Conservation (phyloP, 2,797 vertebrate genomes). For the Karalla daura region DNA sequence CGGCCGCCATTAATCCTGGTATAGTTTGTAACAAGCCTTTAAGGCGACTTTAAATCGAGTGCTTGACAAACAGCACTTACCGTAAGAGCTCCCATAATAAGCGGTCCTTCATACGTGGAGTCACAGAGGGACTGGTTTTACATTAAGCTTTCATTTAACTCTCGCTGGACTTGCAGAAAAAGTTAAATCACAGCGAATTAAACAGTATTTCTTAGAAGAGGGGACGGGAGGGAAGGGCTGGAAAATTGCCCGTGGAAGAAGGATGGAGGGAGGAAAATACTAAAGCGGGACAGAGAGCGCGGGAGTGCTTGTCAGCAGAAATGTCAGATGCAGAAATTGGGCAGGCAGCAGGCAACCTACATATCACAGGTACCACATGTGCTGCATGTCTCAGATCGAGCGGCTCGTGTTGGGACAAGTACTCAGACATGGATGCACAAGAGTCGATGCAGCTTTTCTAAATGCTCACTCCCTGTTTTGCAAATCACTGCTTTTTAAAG, state of each 20-base stretch:
- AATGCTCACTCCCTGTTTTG: not conserved
- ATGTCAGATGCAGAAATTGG: constrained; percentile 54
- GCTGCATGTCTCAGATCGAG: constrained; percentile 13
- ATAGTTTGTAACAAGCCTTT: constrained; percentile 28
- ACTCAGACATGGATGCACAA: not conserved
- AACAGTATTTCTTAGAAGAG: constrained; percentile 27
- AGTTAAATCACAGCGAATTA: constrained; percentile 38
- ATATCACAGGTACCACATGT: constrained; percentile 55
- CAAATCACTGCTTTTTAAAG: not conserved
- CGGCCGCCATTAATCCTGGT: constrained; percentile 23
- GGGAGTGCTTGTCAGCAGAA: constrained; percentile 70
- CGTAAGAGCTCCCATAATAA: constrained; percentile 47
- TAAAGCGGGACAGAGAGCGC: constrained; percentile 29
- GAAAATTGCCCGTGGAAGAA: constrained; percentile 36
- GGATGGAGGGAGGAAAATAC: constrained; percentile 24
- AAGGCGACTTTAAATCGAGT: constrained; percentile 25
- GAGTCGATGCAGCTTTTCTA: not conserved
- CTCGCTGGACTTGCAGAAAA: constrained; percentile 22
- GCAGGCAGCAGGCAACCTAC: constrained; percentile 23
- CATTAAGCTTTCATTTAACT: constrained; percentile 26
- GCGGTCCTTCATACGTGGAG: constrained; percentile 15
- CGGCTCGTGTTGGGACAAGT: not conserved
- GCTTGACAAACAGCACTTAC: constrained; percentile 44
- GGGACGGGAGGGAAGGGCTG: constrained; percentile 12
- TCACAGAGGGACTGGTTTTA: constrained; percentile 23